Evolutionary conservation across 2,888 invertebrate genomes (phyloP).

Genomic region (Hydrotaea cyrtoneurina): DNA sequence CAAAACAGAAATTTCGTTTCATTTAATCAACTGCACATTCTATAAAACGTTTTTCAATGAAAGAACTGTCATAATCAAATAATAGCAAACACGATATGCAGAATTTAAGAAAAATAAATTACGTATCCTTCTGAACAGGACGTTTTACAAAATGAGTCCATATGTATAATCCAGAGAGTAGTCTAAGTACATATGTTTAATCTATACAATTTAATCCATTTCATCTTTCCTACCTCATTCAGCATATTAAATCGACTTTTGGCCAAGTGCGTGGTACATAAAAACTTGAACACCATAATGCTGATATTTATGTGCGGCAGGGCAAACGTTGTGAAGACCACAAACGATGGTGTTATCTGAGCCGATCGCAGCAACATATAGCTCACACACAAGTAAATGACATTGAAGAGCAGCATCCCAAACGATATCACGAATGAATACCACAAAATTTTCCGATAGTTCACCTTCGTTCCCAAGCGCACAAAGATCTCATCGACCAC

Average conservation of each 20-base stretch:
- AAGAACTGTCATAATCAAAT: no score
- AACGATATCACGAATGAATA: slow-evolving; percentile 75
- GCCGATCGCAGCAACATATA: slow-evolving; percentile 75
- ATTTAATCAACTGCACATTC: no score
- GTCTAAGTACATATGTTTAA: no score
- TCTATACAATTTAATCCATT: no score
- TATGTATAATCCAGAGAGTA: no score
- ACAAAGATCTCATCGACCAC: slow-evolving; percentile 77
- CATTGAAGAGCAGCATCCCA: slow-evolving; percentile 76
- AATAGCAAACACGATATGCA: no score
- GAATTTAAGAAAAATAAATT: no score
- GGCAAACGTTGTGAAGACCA: slow-evolving; percentile 77
- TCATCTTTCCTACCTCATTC: slow-evolving; percentile 73
- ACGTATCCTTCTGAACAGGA: no score
- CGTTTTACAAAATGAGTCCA: no score
- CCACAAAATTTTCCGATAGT: slow-evolving; percentile 75
- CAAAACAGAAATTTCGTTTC: no score
- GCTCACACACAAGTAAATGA: slow-evolving; percentile 77
- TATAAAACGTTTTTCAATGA: no score
- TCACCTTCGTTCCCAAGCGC: slow-evolving; percentile 75
- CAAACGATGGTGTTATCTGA: slow-evolving; percentile 76
- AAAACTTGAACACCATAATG: slow-evolving; percentile 78
- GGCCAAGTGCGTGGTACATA: slow-evolving; percentile 75
- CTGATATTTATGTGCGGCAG: slow-evolving; percentile 79
- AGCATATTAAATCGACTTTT: slow-evolving; percentile 76